Base-by-base conservation (phyloP, 2,888 invertebrate genomes). In the Geophilus truncorum region DNA sequence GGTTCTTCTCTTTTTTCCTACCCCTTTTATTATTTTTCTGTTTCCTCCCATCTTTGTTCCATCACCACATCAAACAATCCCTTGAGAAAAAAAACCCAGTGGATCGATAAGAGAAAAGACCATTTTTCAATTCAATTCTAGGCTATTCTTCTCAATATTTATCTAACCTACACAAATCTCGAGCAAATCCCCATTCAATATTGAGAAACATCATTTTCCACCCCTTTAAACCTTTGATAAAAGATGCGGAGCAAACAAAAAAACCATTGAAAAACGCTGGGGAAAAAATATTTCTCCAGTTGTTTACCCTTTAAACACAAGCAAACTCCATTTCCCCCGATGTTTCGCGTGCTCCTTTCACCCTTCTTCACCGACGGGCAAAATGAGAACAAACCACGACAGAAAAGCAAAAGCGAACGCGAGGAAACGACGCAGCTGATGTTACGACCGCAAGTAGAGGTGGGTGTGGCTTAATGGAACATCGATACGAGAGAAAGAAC, bases 401-500 rank as follows among this genome's bases (percentile, higher is more conserved):
- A 70, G 28, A 25, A 70, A 18, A 45, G 45, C 32, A 45, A 45
- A 45, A 45, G 45, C 45, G 18, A 45, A 45, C 5, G 45, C 45
- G 18, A 70, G 70, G 15, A 70, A 70, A 70, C 70, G 70, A 70
- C 28, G 70, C 70, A 70, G 70, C 70, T 70, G 25, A 70, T 70
- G 70, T 70, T 70, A 70, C 70, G 25, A 70, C 70, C 70, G 70
- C 70, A 70, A 70, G 70, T 10, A 10, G 70, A 12, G 70, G n/a
- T 21, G 70, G 70, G 70, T 70, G 70, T 70, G 70, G 28, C 28
- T 70, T 70, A 70, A 70, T 70, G 70, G 70, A 70, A 70, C 70
- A 70, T 70, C 70, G 70, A 70, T 70, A 70, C 25, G 2, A 28
- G 70, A 70, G 25, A 70, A 70, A 70, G 70, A 70, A 70, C 70